Evolutionary conservation across 1,140 invertebrate species (phyloP).

Genomic region (Drosophila santomea): DNA sequence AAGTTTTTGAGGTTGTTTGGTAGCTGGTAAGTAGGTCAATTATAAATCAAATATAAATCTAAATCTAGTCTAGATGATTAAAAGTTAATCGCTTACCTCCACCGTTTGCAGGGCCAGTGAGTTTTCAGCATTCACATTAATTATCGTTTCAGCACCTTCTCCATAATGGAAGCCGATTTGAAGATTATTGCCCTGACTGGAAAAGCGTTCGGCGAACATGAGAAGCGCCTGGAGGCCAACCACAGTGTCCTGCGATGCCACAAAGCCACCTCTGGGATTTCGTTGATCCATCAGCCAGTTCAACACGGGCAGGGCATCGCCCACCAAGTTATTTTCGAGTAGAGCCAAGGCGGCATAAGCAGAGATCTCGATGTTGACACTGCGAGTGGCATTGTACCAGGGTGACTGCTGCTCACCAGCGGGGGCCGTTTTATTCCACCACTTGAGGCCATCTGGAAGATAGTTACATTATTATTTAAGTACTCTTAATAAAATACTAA

Average conservation of each 20-base stretch:
- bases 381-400: constrained; percentile 89
- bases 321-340: constrained; percentile 87
- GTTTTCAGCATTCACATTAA: constrained; percentile 89
- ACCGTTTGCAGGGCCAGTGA: constrained; percentile 89
- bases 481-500: too few species aligned
- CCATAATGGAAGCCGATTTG: constrained; percentile 86
- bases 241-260: constrained; percentile 90
- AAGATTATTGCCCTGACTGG: constrained; percentile 86
- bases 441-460: constrained; percentile 87
- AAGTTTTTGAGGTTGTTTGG: constrained; percentile 84
- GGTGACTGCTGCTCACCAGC: constrained; percentile 89
- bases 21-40: constrained; percentile 39
- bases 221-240: constrained; percentile 90
- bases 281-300: constrained; percentile 93
- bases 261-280: constrained; percentile 93
- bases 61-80: constrained; percentile 50
- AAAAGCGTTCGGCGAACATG: constrained; percentile 88
- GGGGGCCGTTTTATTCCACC: constrained; percentile 89
- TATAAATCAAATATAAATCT: not conserved
- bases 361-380: constrained; percentile 94
- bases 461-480: not conserved
- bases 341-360: constrained; percentile 92
- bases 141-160: constrained; percentile 87
- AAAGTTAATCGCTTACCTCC: constrained; percentile 46
- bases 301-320: constrained; percentile 91